Conservation (phyloP, 2,113 vertebrate genomes). For the Crypturellus undulatus region DNA sequence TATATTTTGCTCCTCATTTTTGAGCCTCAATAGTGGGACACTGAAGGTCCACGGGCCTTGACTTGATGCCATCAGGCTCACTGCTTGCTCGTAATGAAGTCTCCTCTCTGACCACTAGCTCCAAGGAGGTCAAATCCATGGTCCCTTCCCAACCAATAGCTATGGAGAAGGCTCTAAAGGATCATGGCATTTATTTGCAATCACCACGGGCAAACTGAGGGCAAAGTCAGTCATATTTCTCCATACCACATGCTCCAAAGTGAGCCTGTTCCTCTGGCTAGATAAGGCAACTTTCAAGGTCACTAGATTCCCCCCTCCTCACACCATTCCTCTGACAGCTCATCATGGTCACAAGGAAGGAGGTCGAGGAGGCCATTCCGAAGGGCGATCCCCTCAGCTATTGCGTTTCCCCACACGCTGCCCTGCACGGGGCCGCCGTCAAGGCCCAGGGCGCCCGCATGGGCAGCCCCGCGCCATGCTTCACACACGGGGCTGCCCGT, state of each 20-base stretch:
- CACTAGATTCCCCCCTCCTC: slow-evolving; percentile 3
- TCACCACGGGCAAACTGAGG: background rate
- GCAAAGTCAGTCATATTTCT: accelerated
- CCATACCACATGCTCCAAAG: background rate
- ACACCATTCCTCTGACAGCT: slow-evolving; percentile 28
- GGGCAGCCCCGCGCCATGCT: no score
- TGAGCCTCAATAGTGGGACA: background rate
- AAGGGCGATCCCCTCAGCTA: no score
- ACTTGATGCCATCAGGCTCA: background rate
- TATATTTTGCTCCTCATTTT: background rate
- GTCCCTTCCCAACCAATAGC: background rate
- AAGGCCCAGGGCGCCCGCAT: no score
- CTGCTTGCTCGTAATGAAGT: background rate
- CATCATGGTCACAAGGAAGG: background rate
- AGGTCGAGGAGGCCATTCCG: no score
- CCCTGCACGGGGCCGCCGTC: no score
- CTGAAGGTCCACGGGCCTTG: background rate
- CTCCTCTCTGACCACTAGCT: background rate
- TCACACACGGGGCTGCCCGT: no score
- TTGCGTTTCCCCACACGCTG: no score
- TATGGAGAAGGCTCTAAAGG: background rate
- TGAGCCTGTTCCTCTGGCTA: background rate
- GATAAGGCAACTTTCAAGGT: slow-evolving; percentile 1
- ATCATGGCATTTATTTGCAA: background rate
- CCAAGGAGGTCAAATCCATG: background rate